Evolutionary conservation across 2,113 vertebrate genomes (phyloP), one percentile per base, ranked within the genome.

Genomic region (Gadus chalcogrammus): DNA sequence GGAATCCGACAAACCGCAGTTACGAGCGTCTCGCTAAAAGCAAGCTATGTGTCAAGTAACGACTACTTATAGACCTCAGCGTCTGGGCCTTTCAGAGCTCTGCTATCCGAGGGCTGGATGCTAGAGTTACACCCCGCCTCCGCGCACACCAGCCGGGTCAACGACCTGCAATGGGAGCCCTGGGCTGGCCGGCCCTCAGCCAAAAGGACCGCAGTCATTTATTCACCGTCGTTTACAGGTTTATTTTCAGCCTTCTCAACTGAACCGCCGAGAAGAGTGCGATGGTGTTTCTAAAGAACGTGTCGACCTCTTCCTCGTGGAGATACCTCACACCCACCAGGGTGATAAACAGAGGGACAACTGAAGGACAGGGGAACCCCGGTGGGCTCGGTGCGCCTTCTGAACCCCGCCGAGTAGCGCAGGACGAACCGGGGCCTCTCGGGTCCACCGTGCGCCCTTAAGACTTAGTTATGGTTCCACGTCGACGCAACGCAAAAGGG

Each of bases 181-280:
- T 64, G 53, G 31, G 60, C 64, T 38, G 15, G 60, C 69, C 55
- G 58, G 60, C 69, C 78, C 76, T 79, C 61, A 42, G 6, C 61
- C 69, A 79, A 84, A 85, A 81, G 1, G 65, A 74, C 61, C 52
- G 59, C 66, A 65, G 68, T 81, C 71, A 58, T 81, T 85, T 85
- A 83, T 78, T 79, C 61, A 71, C 64, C 18, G 38, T 22, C 15
- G 42, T 38, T 61, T 60, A 70, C 3, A 1, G 9, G 55, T 72
- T 52, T 8, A 68, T 16, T 12, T 15, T 2, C 31, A 7, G 31
- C 31, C 4, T 7, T 35, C 31, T 35, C 31, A 35, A 35, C 31
- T 35, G 31, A 35, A 35, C 15, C n/a, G 3, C n/a, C 55, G n/a
- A 6, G 55, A n/a, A 58, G 7, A 58, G 55, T 17, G n/a, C n/a